phyloP scores from a whole-genome alignment of 2,113 vertebrate species.

The Gadus chalcogrammus region DNA sequence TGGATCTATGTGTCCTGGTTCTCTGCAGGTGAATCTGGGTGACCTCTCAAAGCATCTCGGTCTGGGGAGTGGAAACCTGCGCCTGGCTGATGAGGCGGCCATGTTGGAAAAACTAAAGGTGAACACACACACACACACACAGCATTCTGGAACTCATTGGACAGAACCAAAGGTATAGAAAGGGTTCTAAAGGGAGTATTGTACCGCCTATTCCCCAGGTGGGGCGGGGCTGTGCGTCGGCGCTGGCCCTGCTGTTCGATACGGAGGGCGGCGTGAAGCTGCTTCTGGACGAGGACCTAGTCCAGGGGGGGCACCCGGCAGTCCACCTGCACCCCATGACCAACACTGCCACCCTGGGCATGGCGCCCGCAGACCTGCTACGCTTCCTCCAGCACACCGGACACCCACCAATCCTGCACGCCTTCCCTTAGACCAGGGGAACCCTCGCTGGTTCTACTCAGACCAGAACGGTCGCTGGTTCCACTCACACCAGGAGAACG shows the following conservation, averaged over 20 bases:
- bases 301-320: slow-evolving; percentile 77
- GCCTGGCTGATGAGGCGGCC: slow-evolving; percentile 83
- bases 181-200: background rate
- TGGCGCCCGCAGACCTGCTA: slow-evolving; percentile 82
- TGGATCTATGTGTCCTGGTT: background rate
- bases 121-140: background rate
- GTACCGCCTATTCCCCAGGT: slow-evolving; percentile 50
- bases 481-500: too few relatives aligned
- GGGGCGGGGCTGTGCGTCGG: slow-evolving; percentile 84
- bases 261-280: slow-evolving; percentile 74
- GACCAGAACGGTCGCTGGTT: too few relatives aligned
- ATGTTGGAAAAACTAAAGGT: slow-evolving; percentile 87
- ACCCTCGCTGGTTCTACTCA: too few relatives aligned
- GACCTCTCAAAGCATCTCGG: slow-evolving; percentile 89
- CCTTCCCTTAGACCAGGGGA: slow-evolving; percentile 59
- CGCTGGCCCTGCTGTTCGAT: slow-evolving; percentile 86
- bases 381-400: slow-evolving; percentile 84
- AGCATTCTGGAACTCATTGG: too few relatives aligned
- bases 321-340: slow-evolving; percentile 94
- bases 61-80: slow-evolving; percentile 83
- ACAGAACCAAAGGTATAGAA: background rate
- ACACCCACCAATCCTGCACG: slow-evolving; percentile 78
- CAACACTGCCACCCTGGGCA: slow-evolving; percentile 84
- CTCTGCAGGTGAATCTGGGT: slow-evolving; percentile 73
- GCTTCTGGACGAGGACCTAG: slow-evolving; percentile 82